Conservation (phyloP, 2,113 vertebrate species). For the Misgurnus mizolepis region DNA sequence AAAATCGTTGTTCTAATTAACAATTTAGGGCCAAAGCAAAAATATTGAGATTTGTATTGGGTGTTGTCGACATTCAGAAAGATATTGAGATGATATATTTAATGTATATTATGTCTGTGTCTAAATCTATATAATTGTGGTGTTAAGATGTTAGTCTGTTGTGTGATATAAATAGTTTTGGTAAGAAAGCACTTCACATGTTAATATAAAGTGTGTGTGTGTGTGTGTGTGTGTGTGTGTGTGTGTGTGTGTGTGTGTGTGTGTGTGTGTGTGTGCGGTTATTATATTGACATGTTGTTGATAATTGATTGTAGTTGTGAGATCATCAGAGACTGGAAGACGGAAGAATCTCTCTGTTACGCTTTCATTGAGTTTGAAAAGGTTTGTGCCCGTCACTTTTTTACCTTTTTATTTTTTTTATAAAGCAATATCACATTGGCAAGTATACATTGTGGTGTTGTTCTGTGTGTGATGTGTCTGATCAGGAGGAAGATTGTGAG, state of each 20-base stretch:
- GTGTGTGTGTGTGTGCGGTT: background rate
- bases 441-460: background rate
- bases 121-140: too few species aligned
- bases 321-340: conserved; percentile 97
- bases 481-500: conserved; percentile 93
- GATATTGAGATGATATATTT: too few species aligned
- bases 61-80: too few species aligned
- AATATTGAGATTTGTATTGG: too few species aligned
- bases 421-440: too few species aligned
- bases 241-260: background rate
- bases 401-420: too few species aligned
- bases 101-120: too few species aligned
- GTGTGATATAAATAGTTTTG: background rate
- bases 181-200: background rate
- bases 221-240: background rate
- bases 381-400: conserved; percentile 67
- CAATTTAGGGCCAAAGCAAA: too few species aligned
- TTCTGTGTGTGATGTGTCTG: background rate
- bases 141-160: too few species aligned
- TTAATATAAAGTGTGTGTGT: background rate
- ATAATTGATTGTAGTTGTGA: conserved; percentile 83
- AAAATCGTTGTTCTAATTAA: too few species aligned
- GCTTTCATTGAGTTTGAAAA: conserved; percentile 99
- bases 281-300: conserved; percentile 23
- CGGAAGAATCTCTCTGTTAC: conserved; percentile 95